These are phyloP conservation scores for Tetrapedia diversipes DNA, from an alignment of 2,888 invertebrate species.

Conservation along the genomic window DNA sequence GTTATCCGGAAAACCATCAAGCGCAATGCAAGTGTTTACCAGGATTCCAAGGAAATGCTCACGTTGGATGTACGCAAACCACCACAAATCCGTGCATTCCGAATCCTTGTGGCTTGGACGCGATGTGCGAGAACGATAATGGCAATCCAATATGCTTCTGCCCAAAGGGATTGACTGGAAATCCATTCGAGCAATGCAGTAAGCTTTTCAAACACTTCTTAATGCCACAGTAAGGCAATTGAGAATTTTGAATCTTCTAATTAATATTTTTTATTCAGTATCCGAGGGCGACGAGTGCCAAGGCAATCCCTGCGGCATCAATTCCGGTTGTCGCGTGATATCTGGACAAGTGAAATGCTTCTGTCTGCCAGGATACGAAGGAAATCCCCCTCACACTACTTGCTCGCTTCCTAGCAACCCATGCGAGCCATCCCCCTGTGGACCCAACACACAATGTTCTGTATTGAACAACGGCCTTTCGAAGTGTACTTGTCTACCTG, in stretches of 20 bases:
- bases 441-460: conserved; percentile 93
- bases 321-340: conserved; percentile 92
- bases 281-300: conserved; percentile 93
- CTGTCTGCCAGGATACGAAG: conserved; percentile 94
- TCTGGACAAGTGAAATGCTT: conserved; percentile 91
- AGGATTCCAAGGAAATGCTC: conserved; percentile 92
- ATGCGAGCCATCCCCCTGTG: conserved; percentile 93
- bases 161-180: conserved; percentile 94
- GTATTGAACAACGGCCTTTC: conserved; percentile 91
- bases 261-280: conserved; percentile 84
- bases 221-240: no score
- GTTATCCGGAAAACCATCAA: conserved; percentile 91
- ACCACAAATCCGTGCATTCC: conserved; percentile 92
- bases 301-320: conserved; percentile 92
- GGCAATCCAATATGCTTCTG: conserved; percentile 95
- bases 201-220: conserved; percentile 83
- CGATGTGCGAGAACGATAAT: conserved; percentile 92
- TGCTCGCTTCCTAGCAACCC: conserved; percentile 90
- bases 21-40: conserved; percentile 92
- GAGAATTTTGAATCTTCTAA: no score
- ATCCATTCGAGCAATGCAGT: conserved; percentile 96
- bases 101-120: conserved; percentile 94
- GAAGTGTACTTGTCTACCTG: conserved; percentile 93
- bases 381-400: conserved; percentile 89
- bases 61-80: conserved; percentile 87